phyloP scores from a whole-genome alignment of 2,797 vertebrate genomes.

The Phalanger gymnotis region DNA sequence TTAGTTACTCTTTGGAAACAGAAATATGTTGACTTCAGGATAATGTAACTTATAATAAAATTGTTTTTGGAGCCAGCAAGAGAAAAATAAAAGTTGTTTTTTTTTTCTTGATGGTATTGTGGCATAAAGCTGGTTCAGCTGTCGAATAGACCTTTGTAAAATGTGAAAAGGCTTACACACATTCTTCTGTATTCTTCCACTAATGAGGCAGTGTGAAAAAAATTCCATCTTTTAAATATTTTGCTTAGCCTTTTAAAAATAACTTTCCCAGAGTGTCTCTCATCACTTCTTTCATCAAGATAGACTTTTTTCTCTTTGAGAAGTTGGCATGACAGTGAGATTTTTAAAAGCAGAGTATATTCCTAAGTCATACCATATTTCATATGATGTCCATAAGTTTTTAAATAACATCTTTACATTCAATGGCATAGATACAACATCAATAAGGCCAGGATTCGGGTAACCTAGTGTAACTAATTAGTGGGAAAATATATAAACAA shows the following conservation, averaged over 20 bases:
- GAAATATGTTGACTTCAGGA: neutral
- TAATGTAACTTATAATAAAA: neutral
- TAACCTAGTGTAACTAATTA: neutral
- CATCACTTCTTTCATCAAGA: neutral
- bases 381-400: neutral
- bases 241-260: neutral
- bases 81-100: neutral
- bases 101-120: neutral
- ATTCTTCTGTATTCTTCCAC: neutral
- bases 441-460: neutral
- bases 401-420: neutral
- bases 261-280: neutral
- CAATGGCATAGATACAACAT: neutral
- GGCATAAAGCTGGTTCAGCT: neutral
- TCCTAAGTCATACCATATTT: neutral
- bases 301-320: neutral
- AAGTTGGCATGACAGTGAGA: neutral
- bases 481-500: neutral
- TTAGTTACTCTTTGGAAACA: neutral
- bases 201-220: neutral
- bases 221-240: neutral
- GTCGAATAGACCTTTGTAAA: neutral
- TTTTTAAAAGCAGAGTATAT: neutral
- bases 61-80: neutral
- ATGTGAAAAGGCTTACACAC: neutral